Base-by-base conservation (phyloP, 2,888 invertebrate species). In the Caenorhabditis sp. region DNA sequence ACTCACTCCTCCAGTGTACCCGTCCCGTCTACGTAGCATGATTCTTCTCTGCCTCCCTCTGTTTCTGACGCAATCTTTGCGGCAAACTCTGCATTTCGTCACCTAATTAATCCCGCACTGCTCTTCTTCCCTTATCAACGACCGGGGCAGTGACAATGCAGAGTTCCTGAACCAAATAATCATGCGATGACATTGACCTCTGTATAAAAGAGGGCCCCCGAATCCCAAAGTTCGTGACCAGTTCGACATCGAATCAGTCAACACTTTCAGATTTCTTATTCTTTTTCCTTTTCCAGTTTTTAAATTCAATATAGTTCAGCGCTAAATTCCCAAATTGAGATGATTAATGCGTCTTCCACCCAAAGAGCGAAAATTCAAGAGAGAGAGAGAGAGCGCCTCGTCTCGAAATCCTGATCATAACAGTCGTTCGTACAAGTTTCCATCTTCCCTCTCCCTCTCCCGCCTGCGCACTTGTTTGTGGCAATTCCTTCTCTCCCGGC, bases 141-240 rank as follows among this genome's bases (percentile, higher is more conserved):
- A 28, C 13, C 6, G 40, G 13, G 32, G 40, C 40, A 51, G 44
- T 67, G 76, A 76, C 61, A 61, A 53, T 67, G 67, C 67, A 76
- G 61, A 76, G 76, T 76, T 76, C 76, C 76, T 76, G 76, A 76
- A 76, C 60, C 51, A 50, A 53, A 53, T 76, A 61, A 67, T 76
- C 76, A 76, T 65, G 67, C 60, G 55, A 67, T 76, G 76, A 76
- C 67, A 51, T 40, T 44, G 32, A 32, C 60, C 40, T 60, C 20
- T 28, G 44, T 67, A 76, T 76, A 76, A 76, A 76, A 67, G 0
- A 11, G 40, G 60, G 32, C 51, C 37, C 51, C 51, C 40, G 40
- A 24, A 58, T 47, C 32, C 44, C 28, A 61, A 40, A 61, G 61
- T 61, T 61, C 60, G 60, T 60, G 60, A 24, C 22, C 60, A 40